Base-by-base conservation (phyloP, 92 coral and sea anemone species). In the Palythoa grandiflora region DNA sequence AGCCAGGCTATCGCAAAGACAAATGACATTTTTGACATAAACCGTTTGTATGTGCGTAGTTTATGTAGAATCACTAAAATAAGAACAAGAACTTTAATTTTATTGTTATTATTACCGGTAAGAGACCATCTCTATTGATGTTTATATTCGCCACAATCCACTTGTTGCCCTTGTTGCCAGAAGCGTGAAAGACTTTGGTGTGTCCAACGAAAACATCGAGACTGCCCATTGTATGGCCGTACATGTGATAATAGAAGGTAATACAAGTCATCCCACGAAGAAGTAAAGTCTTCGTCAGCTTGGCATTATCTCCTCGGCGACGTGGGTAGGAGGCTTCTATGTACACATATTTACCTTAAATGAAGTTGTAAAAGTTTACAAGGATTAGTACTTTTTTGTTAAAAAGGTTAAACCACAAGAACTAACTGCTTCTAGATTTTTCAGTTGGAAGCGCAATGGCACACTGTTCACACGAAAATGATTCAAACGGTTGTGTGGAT, bases 211-310 rank as follows among this genome's bases (percentile, higher is more conserved):
- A 87, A 21, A 87, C 86, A 20, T 78, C 53, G 0, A 87, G 90
- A 20, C 39, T 65, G 40, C 90, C 90, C 86, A 87, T 87, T 7
- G 60, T 53, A 13, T 5, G 1, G 12, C 90, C 90, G 48, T 79
- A 87, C 90, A 87, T 78, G 54, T 87, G 86, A 61, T 87, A 87
- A 78, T 68, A 87, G 68, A 88, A 88, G 50, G 5, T 55, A 2
- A 88, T 68, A 47, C 91, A 88, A 36, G 73, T 80, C 20, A 0
- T 44, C 11, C 85, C 85, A 44, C 85, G 63, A 16, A 80, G 44
- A 19, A 35, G 57, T 9, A 80, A 65, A 50, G 47, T 35, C 12
- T 44, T 80, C 9, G 73, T 57, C 8, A 80, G 10, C 21, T 38
- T 44, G 1, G 85, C 85, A 28, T 80, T 63, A 6, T 80, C 75